Base-by-base conservation (phyloP, 64 coral and sea anemone species). In the Actinia equina region DNA sequence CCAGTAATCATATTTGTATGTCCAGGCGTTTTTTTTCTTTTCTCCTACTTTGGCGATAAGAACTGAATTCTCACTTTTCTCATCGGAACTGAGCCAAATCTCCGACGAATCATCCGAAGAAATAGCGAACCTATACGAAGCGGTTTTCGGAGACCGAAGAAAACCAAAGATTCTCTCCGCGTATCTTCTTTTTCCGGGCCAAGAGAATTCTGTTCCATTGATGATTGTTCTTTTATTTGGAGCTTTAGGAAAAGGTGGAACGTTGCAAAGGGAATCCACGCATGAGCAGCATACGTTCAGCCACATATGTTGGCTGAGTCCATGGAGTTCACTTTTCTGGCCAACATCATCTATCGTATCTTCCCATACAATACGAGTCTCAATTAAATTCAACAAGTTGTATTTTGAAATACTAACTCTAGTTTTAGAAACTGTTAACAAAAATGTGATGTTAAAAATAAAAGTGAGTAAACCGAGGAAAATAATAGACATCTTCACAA, bases 31-130 rank as follows among this genome's bases (percentile, higher is more conserved):
- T 12, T 86, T 22, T 52, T 44, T 17, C 9, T 65, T 77, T 52
- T 87, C 77, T 18, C 90, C 87, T 59, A 91, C 93, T 17, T 86
- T 85, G 14, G 89, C 93, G 58, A 95, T 89, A 4, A 91, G 89
- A 17, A 59, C 64, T 16, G 90, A 51, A 71, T 95, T 95, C 52
- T 55, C 42, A 42, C 56, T 64, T 12, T 91, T 77, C 58, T 95
- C 82, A 56, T 92, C 86, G 12, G 76, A 86, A 82, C 93, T 95
- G 7, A 95, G 89, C 93, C 93, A 95, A 20, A 95, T 63, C 20
- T 95, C 89, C 2, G 93, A 95, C 0, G 93, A 71, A 81, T 95
- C 89, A 43, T 91, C 89, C 17, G 93, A 95, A 11, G 89, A 88
- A 37, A 95, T 59, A 26, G 82, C 93, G 52, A 95, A 95, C 7